Evolutionary conservation across 2,888 invertebrate species (phyloP).

Genomic region (Drosophila mimetica): DNA sequence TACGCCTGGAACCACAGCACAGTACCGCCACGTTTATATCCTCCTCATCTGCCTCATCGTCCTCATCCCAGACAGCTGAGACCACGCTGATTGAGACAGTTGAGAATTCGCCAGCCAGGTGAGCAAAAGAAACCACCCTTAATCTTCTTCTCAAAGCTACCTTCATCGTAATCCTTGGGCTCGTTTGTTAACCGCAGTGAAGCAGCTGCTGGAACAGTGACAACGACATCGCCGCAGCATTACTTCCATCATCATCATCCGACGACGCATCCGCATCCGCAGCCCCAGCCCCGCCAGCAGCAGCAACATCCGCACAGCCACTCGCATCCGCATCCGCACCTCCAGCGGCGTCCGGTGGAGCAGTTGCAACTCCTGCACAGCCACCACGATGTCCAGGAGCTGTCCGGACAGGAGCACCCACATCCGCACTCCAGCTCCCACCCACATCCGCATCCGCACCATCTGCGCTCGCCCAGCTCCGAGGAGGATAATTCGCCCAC

Average conservation of each 20-base stretch:
- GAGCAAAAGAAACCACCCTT: conserved; percentile 19
- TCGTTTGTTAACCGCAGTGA: conserved; percentile 40
- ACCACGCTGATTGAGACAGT: conserved; percentile 69
- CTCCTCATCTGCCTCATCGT: conserved; percentile 42
- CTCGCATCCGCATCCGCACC: conserved; percentile 29
- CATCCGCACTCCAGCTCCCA: conserved; percentile 53
- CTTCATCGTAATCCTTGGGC: conserved; percentile 12
- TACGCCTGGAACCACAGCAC: conserved; percentile 81
- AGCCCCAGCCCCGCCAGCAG: conserved; percentile 23
- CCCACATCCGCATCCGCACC: conserved; percentile 61
- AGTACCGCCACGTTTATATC: conserved; percentile 64
- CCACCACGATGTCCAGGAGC: conserved; percentile 56
- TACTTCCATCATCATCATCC: conserved; percentile 62
- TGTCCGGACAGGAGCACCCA: conserved; percentile 36
- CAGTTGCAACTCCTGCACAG: conserved; percentile 73
- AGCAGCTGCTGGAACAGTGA: conserved; percentile 44
- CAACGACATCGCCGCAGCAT: conserved; percentile 56
- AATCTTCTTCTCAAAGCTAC: conserved; percentile 11
- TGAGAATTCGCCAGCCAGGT: conserved; percentile 63
- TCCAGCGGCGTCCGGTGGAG: conserved; percentile 64
- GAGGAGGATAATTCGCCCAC: conserved; percentile 95
- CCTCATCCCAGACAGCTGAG: conserved; percentile 51
- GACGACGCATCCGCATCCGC: conserved; percentile 17
- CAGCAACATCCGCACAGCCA: conserved; percentile 37
- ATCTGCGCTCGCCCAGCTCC: conserved; percentile 86